Conservation (phyloP, 2,888 invertebrate species). For the Creontiades dilutus region DNA sequence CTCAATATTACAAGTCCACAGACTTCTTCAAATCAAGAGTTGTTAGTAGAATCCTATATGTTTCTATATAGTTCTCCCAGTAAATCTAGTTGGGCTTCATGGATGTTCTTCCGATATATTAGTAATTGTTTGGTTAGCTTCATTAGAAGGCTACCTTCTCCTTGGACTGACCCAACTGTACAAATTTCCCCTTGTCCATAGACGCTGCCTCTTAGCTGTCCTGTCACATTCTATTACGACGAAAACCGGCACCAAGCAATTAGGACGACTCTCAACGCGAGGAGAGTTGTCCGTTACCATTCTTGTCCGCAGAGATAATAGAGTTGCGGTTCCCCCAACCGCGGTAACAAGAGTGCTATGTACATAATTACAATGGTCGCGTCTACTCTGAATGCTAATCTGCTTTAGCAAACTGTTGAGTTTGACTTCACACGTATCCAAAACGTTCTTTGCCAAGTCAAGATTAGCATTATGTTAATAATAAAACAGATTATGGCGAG, state of each 20-base stretch:
- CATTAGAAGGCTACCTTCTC: no score
- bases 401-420: background rate
- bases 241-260: background rate
- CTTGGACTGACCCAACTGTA: no score
- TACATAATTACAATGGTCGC: background rate
- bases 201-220: background rate
- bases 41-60: no score
- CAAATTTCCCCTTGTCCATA: background rate
- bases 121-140: no score
- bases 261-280: background rate
- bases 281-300: conserved; percentile 22
- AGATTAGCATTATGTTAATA: background rate
- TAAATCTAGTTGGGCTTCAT: no score
- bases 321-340: conserved; percentile 27
- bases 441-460: background rate
- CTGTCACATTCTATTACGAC: background rate
- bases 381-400: conserved; percentile 23
- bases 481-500: no score
- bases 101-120: no score
- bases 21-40: no score
- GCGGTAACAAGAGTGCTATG: conserved; percentile 27
- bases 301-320: conserved; percentile 21
- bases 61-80: no score
- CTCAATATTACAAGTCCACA: no score
- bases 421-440: background rate